Evolutionary conservation across 2,113 vertebrate species (phyloP), one percentile per base, ranked within the genome.

Genomic region (Forbesichthys agassizii): DNA sequence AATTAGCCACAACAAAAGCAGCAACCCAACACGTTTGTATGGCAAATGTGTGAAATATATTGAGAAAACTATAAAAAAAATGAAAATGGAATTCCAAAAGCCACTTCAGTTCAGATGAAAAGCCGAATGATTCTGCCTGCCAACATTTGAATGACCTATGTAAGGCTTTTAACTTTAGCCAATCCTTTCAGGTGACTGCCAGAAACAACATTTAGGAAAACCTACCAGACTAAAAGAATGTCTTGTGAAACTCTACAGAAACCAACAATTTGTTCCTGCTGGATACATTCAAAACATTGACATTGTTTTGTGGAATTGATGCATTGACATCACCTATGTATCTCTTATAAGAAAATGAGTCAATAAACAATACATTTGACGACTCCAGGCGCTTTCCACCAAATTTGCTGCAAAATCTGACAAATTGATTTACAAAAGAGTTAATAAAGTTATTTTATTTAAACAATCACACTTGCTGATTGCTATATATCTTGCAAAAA

Each of bases 181-280:
- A 69, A 66, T 51, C 48, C 71, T 70, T 68, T 79, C 48, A 72
- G 52, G 47, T 1, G 6, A 48, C 33, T 33, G 81, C 81, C 83
- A 88, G 78, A 56, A 73, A 64, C 61, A 84, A 66, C 73, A 64
- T 57, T 81, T 60, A 58, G 69, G 57, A 64, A 83, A 79, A 85
- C 71, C 48, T 67, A 68, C n/a, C 5, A 11, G 61, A 64, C 68
- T 48, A 56, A 80, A 69, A 72, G 62, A 80, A 80, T 74, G 70
- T 60, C 47, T 73, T 68, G 71, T 76, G 77, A 75, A 78, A 77
- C 68, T 69, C 78, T 53, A 68, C 54, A 55, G 49, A 66, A 33
- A 59, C 46, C 11, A 49, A 33, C 74, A 63, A 18, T 9, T 27
- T 46, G 60, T 36, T 14, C 33, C 12, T 9, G 10, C 61, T 73